Base-by-base conservation (phyloP, 2,888 invertebrate genomes). In the Meteorus cinctellus region DNA sequence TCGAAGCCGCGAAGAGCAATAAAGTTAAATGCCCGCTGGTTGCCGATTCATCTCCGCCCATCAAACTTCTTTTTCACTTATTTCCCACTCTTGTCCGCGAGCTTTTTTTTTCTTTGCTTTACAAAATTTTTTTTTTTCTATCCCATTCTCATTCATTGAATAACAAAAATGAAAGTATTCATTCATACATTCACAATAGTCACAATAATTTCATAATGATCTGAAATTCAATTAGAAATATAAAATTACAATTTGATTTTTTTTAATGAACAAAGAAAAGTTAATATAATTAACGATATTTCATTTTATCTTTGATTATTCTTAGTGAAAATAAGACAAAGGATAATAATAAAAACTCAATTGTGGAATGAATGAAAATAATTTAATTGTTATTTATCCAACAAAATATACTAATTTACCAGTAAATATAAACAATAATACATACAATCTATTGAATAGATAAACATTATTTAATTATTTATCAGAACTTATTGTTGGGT, bases 11-110 rank as follows among this genome's bases (percentile, higher is more conserved):
- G 48, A 62, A 62, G 29, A 77, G 78, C 67, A 77, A 80, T 81
- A 81, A 79, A 79, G 77, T 79, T 80, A 79, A 81, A 80, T 76
- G 77, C 67, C 78, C 75, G 68, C 75, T 76, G 75, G 74, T 75
- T 51, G 77, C 72, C 76, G 67, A 73, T 76, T 76, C n/a, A 60
- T 70, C 74, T 34, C 70, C 67, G 59, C 74, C 69, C 72, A 36
- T 65, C 19, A 36, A 24, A 36, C 16, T 36, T 41, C 41, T 65
- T 24, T n/a, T 65, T 34, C 36, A 34, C 36, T 65, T 48, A 41
- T 60, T 62, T 63, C 55, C 29, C 62, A 65, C 65, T n/a, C 65
- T 41, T 36, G 65, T 41, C 36, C 36, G 24, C 19, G 19, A 41
- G n/a, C 4, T 29, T 31, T 29, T 62, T 62, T 62, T 29, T 62